Base-by-base conservation (phyloP, 2,113 vertebrate species). In the Potamarius usumacintae region DNA sequence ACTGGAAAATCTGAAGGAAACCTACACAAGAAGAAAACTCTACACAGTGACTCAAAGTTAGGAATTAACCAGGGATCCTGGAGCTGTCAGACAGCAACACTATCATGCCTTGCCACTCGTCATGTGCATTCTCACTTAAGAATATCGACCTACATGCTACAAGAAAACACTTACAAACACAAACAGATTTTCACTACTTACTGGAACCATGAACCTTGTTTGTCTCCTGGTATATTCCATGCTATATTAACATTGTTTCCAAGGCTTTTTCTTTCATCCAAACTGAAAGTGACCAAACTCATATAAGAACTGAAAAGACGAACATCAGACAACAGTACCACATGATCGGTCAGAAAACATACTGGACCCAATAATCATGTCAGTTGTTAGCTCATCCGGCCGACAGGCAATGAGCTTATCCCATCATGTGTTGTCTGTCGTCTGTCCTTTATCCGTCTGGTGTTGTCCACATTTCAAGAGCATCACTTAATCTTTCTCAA, bases 361-460 rank as follows among this genome's bases (percentile, higher is more conserved):
- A 52, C 22, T 53, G 14, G 50, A 79, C 52, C 76, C 52, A 27
- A 27, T 79, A 79, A 55, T 79, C 76, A 79, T 55, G 76, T 77
- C 74, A 77, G 48, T 42, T 42, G 42, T 42, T 4, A 42, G 42
- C 42, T 42, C 42, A 42, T 42, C 4, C 42, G 42, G 42, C 42
- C 42, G 42, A 42, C 42, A 42, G 42, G 42, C 42, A 42, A 42
- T 4, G 42, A 42, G 42, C 42, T 42, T 42, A 42, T 42, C 42
- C 4, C 42, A 42, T 42, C 42, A 42, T 42, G 42, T 42, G 42
- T 42, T 42, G 42, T 42, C 42, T 42, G 42, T 42, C 42, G 4
- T 42, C 42, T 42, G 42, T 42, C 42, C 42, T 42, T 42, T 42
- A 42, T 42, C 42, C 0, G 42, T 42, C 42, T 42, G 4, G 42